Evolutionary conservation across 2,888 invertebrate genomes (phyloP), one percentile per base, ranked within the genome.

Genomic region (Ichneumon xanthorius): DNA sequence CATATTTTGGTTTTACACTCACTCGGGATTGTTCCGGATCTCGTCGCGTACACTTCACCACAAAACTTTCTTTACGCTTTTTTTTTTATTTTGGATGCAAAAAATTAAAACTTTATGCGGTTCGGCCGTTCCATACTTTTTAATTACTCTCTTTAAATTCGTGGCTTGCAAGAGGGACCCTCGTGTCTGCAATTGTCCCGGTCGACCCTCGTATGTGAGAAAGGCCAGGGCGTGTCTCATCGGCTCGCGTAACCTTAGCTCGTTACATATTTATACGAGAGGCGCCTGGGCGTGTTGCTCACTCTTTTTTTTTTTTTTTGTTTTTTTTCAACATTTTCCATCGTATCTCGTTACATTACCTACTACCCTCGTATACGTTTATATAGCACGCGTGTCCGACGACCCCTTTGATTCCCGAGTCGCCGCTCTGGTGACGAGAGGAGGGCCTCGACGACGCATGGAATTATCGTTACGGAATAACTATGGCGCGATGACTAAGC

Each of bases 221-320:
- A 65, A 50, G 63, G 53, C 33, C 71, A 33, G 79, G 70, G 79
- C 70, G 58, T 70, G 53, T 40, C 63, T 22, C 30, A 30, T 26
- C 55, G 33, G 50, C 30, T 63, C 67, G 50, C 40, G 50, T 58
- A 80, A 80, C 70, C 80, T 76, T 40, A 61, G 80, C 76, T 84
- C 40, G 77, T 80, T 81, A 84, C 71, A 80, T 80, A 84, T 84
- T 67, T 80, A 84, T 81, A 81, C 67, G 63, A 30, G 61, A 61
- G 67, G 72, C 72, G 72, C 65, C 67, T 80, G 84, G 72, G 58
- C 61, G 71, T 73, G 37, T 50, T 53, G 22, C 67, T 16, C 22
- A 67, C 55, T 11, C 26, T 14, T 26, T 26, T 58, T 14, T 58
- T 26, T 58, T 19, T 53, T 7, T 37, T 37, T 37, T 37, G 37